phyloP scores from a whole-genome alignment of 1,140 invertebrate genomes.

The Achroia grisella region DNA sequence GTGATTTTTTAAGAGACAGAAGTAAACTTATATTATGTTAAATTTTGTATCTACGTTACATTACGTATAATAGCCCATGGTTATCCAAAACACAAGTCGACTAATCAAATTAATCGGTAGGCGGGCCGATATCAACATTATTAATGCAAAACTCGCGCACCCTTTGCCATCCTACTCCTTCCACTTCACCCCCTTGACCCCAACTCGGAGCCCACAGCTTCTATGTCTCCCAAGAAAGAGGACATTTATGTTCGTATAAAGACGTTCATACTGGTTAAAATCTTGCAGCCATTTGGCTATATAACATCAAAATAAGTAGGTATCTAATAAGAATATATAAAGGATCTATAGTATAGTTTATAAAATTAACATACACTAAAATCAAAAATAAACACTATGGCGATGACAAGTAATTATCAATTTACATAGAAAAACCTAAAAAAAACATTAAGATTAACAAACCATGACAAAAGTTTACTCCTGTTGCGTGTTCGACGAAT shows the following conservation, averaged over 20 bases:
- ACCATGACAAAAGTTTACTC: constrained; percentile 57
- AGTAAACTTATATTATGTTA: too few species aligned
- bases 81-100: constrained; percentile 49
- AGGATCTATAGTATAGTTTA: too few species aligned
- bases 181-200: constrained; percentile 14
- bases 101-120: constrained; percentile 69
- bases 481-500: constrained; percentile 59
- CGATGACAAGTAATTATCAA: background rate
- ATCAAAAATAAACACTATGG: background rate
- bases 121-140: constrained; percentile 67
- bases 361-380: too few species aligned
- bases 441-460: constrained; percentile 57
- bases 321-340: too few species aligned
- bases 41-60: too few species aligned
- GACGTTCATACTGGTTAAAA: background rate
- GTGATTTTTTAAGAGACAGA: too few species aligned
- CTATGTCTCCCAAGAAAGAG: constrained; percentile 23
- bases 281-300: background rate
- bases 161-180: constrained; percentile 7
- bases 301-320: too few species aligned
- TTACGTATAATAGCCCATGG: constrained; percentile 10
- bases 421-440: constrained; percentile 16
- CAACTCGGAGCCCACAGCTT: constrained; percentile 13
- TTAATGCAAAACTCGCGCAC: constrained; percentile 58
- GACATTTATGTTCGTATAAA: background rate